These are phyloP conservation scores for Homalodisca vitripennis DNA, from an alignment of 1,140 invertebrate species.

Conservation along the genomic window DNA sequence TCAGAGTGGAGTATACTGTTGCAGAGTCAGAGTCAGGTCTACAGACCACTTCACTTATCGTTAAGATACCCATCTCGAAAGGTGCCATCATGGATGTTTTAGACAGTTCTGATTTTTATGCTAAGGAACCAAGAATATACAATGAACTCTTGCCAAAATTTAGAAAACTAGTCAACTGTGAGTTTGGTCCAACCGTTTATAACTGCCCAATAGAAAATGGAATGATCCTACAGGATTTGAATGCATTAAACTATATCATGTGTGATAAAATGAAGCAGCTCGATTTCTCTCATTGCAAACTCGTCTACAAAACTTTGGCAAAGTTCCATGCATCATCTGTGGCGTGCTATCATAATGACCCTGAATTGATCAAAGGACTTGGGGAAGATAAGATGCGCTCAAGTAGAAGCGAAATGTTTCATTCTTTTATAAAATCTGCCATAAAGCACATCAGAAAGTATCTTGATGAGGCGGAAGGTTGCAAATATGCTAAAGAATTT, in stretches of 20 bases:
- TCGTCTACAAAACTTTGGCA: not conserved
- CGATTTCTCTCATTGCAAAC: not conserved
- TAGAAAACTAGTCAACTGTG: not conserved
- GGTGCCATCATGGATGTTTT: conserved; percentile 45
- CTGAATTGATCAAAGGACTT: not conserved
- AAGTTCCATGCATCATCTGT: conserved; percentile 12
- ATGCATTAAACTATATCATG: not conserved
- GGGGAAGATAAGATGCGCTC: not conserved
- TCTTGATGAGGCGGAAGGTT: not conserved
- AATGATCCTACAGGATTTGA: not conserved
- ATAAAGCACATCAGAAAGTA: not conserved
- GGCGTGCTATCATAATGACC: not conserved
- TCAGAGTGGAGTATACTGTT: not conserved
- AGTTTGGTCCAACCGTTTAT: not conserved
- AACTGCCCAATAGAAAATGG: not conserved
- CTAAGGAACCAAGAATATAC: conserved; percentile 41
- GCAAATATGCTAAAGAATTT: not conserved
- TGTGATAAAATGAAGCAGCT: conserved; percentile 10
- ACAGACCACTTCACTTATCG: not conserved
- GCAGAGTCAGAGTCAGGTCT: not conserved
- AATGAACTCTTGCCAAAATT: not conserved
- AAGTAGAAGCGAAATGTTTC: not conserved
- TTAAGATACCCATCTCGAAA: not conserved
- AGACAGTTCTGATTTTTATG: conserved; percentile 49
- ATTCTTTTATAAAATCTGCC: not conserved